Evolutionary conservation across 2,113 vertebrate species (phyloP), one percentile per base, ranked within the genome.

Genomic region (Tachysurus fulvidraco): DNA sequence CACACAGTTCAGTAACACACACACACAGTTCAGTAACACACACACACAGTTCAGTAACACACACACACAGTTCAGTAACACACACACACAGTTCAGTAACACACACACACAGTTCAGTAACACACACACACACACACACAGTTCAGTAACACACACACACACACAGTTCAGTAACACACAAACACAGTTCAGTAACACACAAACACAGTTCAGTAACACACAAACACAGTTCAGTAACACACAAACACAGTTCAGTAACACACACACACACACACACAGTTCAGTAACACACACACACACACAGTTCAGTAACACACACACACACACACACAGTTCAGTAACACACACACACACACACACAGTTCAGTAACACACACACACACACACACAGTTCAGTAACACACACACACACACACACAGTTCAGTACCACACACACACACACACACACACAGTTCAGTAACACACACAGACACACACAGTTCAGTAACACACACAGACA

Each of bases 1-100:
- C 59, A 65, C 59, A 50, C 60, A 65, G 84, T 52, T 85, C 60
- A 85, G 84, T 74, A 85, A 74, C 74, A 79, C 84, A 65, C 74
- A 50, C 41, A 44, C 57, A 36, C n/a, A 50, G 46, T 7, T 50
- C 46, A 50, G 46, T 50, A 50, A 57, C n/a, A 71, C 50, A 84
- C 17, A 83, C 17, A 83, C 23, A 84, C n/a, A n/a, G 1, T 7
- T 50, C 46, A 50, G 46, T 50, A 50, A 50, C n/a, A 73, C 52
- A 79, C 59, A 83, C 81, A 82, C 59, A 82, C 59, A 65, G 46
- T 7, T 50, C 46, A 50, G 46, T 50, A 50, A 50, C 46, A 83
- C 46, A 65, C 81, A 83, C 41, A 50, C 23, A 44, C 57, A 36
- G 46, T 7, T 50, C 46, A 50, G 46, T 50, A 50, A 50, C 46